Percentiles rank a stretch among this genome's conserved stretches.
Evolutionary conservation across 2,113 vertebrate species (phyloP).

Genomic region (Corythoichthys haematopterus): DNA sequence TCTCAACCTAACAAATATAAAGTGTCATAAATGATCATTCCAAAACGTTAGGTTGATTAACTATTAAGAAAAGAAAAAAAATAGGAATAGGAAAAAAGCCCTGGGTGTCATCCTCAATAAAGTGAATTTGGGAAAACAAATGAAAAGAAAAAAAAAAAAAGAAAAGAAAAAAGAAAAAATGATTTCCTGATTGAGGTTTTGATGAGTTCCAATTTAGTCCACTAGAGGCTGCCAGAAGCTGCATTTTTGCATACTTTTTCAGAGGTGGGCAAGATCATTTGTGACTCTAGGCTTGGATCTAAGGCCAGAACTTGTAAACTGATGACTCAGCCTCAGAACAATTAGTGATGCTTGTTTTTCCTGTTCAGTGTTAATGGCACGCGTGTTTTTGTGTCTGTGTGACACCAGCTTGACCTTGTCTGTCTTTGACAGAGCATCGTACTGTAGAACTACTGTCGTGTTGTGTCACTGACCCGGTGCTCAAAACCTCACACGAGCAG

Average conservation of each 20-base stretch:
- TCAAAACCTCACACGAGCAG: constrained; percentile 27
- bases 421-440: constrained; percentile 20
- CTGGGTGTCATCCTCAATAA: too few species aligned
- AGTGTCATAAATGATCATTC: neutral
- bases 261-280: neutral
- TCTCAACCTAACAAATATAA: neutral
- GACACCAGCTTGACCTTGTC: constrained; percentile 8
- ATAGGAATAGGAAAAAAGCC: too few species aligned
- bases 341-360: constrained; percentile 46
- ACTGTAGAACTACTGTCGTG: constrained; percentile 19
- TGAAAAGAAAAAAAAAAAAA: too few species aligned
- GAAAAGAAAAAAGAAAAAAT: too few species aligned
- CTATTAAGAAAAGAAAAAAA: too few species aligned
- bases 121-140: neutral
- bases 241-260: neutral
- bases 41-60: too few species aligned
- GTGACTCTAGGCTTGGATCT: constrained; percentile 1
- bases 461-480: constrained; percentile 12
- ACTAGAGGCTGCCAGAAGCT: constrained; percentile 28
- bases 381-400: constrained; percentile 38
- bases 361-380: constrained; percentile 29
- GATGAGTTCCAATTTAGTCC: constrained; percentile 4
- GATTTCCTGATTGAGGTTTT: neutral
- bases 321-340: constrained; percentile 26
- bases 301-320: constrained; percentile 12